Evolutionary conservation across 2,797 vertebrate species (phyloP).

Genomic region (Aldrovandia affinis): DNA sequence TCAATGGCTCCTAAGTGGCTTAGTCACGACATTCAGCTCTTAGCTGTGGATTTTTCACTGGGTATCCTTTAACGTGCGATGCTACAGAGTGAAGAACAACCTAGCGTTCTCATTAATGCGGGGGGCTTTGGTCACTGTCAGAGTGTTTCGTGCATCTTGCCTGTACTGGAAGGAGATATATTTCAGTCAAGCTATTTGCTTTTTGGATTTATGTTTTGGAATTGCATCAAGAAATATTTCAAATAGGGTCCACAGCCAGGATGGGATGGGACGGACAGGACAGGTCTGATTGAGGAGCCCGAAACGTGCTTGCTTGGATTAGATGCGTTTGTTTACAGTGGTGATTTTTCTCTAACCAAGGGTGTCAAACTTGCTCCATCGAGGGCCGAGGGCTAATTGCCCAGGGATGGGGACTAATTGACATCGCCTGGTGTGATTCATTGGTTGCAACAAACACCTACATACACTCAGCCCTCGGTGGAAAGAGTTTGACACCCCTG

Average conservation of each 20-base stretch:
- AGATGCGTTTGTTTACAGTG: not conserved
- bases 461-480: too few species aligned
- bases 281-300: too few species aligned
- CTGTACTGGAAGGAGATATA: not conserved
- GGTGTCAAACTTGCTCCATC: too few species aligned
- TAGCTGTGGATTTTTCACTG: not conserved
- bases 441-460: too few species aligned
- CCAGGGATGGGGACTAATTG: too few species aligned
- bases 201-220: slow-evolving; percentile 6
- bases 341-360: too few species aligned
- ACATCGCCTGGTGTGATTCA: too few species aligned
- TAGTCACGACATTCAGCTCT: not conserved
- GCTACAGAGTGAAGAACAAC: not conserved
- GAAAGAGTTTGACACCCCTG: too few species aligned
- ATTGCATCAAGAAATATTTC: not conserved
- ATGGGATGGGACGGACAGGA: too few species aligned
- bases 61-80: not conserved
- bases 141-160: not conserved
- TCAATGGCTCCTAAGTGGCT: not conserved
- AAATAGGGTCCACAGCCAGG: not conserved
- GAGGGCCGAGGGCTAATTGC: too few species aligned
- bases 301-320: not conserved
- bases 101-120: too few species aligned
- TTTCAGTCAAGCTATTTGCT: not conserved
- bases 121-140: too few species aligned